phyloP scores from a whole-genome alignment of 2,888 invertebrate genomes.

The Amphiduros pacificus region DNA sequence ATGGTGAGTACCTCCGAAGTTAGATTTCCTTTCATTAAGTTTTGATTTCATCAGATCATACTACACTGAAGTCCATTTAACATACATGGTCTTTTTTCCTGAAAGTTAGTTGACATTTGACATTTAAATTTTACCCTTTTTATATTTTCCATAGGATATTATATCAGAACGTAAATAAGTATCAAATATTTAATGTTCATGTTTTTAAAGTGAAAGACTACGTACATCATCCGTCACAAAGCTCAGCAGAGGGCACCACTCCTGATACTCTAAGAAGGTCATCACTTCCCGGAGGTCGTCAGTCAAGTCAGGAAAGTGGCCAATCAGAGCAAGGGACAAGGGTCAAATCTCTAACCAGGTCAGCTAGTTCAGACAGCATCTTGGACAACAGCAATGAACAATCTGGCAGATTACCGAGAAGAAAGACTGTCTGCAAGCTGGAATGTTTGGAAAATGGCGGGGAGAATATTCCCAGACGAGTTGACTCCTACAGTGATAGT shows the following conservation, averaged over 20 bases:
- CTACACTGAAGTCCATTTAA: too few relatives aligned
- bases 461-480: not conserved
- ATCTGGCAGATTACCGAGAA: not conserved
- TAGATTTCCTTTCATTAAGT: too few relatives aligned
- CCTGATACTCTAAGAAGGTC: not conserved
- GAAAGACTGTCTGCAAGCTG: not conserved
- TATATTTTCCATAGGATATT: too few relatives aligned
- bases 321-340: not conserved
- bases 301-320: not conserved
- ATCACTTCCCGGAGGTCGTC: not conserved
- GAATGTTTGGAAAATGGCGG: not conserved
- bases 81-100: too few relatives aligned
- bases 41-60: too few relatives aligned
- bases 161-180: too few relatives aligned
- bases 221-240: constrained; percentile 4
- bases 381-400: not conserved
- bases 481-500: not conserved
- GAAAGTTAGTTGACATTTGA: too few relatives aligned
- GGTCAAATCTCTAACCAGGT: not conserved
- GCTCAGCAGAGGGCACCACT: constrained; percentile 1
- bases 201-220: constrained; percentile 3
- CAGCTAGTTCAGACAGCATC: not conserved
- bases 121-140: too few relatives aligned
- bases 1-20: constrained; percentile 45
- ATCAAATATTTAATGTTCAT: not conserved